Evolutionary conservation across 1,140 invertebrate species (phyloP), one percentile per base, ranked within the genome.

Genomic region (Drosophila ananassae): DNA sequence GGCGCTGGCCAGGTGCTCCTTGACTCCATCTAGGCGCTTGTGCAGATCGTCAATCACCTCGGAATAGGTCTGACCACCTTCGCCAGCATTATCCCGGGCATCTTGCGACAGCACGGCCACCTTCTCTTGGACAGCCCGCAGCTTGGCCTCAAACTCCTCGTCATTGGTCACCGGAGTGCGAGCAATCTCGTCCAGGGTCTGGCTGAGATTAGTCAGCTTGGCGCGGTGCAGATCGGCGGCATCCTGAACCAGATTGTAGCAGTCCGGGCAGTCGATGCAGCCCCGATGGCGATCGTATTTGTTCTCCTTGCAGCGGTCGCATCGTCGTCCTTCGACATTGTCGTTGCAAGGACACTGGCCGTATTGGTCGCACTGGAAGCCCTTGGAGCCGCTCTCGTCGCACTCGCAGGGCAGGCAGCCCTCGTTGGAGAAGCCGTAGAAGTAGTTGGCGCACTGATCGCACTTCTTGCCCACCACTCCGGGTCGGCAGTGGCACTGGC

Each of bases 291-390:
- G 93, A 89, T 97, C 95, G 79, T 95, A 95, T 90, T 97, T 98
- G 90, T 99, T 98, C 87, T 98, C 97, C 92, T 97, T 97, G 90
- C 98, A 99, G 25, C 96, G 94, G 85, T 99, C 97, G 90, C 98
- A 99, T n/a, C 94, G 93, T 59, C 96, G 92, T 8, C 98, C 98
- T 92, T 98, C 97, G 1, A 98, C 97, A 90, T 98, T 98, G 51
- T 97, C 95, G 48, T 96, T 94, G 92, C 98, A 99, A 1, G 95
- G 96, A 93, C 98, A 98, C 89, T 98, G 97, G 10, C 98, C 98
- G 66, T 92, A 93, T 13, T 95, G 93, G 73, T 97, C 94, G 78
- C 98, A 99, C 87, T 98, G 97, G 52, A 96, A 93, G 61, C 95
- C 94, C 57, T 95, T 94, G 3, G 97, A 98, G 13, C 98, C 98